phyloP scores from a whole-genome alignment of 2,797 vertebrate genomes.

The Ambastaia sidthimunki region DNA sequence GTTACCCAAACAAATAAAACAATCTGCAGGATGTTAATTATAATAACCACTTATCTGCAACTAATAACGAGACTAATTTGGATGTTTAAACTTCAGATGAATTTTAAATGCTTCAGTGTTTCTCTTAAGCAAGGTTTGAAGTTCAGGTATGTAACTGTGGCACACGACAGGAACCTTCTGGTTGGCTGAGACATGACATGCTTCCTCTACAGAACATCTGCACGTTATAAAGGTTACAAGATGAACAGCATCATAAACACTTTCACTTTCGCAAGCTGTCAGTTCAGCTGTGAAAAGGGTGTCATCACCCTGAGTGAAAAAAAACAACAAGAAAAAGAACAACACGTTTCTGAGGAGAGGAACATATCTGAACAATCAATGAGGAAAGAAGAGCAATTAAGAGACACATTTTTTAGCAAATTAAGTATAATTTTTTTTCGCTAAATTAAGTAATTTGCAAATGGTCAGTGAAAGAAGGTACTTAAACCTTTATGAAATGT shows the following conservation, averaged over 20 bases:
- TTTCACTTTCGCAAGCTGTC: constrained; percentile 7
- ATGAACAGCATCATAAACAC: constrained; percentile 21
- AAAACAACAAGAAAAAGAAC: not conserved
- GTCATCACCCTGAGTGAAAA: not conserved
- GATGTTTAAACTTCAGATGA: constrained; percentile 22
- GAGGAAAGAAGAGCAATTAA: not conserved
- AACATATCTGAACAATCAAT: not conserved
- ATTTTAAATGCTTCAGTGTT: constrained; percentile 31
- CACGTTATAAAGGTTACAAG: constrained; percentile 17
- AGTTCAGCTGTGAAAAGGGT: constrained; percentile 1
- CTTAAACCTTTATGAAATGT: not conserved
- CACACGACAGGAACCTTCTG: not conserved
- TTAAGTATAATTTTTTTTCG: not conserved
- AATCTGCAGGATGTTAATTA: constrained; percentile 38
- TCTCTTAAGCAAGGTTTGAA: not conserved
- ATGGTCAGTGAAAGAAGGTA: not conserved
- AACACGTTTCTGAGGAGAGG: not conserved
- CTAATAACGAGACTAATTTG: constrained; percentile 18
- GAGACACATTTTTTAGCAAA: no score
- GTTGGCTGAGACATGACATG: not conserved
- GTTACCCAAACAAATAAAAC: constrained; percentile 40
- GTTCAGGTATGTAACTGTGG: constrained; percentile 1
- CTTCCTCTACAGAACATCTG: constrained; percentile 11
- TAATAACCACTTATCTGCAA: not conserved
- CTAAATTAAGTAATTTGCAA: not conserved